Base-by-base conservation (phyloP, 2,113 vertebrate species). In the Agapornis roseicollis region DNA sequence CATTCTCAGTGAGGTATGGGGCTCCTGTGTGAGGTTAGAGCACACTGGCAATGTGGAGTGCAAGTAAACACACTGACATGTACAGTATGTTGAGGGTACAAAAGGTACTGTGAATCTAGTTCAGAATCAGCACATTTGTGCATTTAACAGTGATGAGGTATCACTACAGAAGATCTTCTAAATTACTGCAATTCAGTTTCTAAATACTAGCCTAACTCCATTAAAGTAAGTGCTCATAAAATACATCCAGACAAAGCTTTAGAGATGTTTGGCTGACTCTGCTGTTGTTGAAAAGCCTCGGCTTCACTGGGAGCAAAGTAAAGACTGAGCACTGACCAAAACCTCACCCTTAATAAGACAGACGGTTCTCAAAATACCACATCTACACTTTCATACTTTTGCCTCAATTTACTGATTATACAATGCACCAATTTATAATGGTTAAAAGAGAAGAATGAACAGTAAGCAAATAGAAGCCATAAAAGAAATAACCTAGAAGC, bases 121-220 rank as follows among this genome's bases (percentile, higher is more conserved):
- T 76, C 27, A 50, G 19, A 42, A 86, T 60, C 49, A 65, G 16
- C n/a, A 29, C 46, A 50, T 53, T 84, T 78, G 42, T 90, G 68
- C 76, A 74, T 39, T 65, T 37, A 88, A 83, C 63, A 31, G 46
- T 1, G 1, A 64, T 60, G 80, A 70, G n/a, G 46, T 74, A 58
- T 74, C 42, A 55, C 72, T 50, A 47, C 37, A 73, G 77, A 78
- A 47, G 50, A 86, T 42, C 29, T 0, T 6, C 80, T 77, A 58
- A 93, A 90, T 64, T 74, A 28, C 80, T 68, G 73, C 69, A 90
- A 68, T 84, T 89, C 64, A 60, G 35, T 74, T 79, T 44, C 86
- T 72, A 91, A 91, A 88, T 65, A 85, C 52, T 93, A 79, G 90
- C 92, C 64, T 80, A 73, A 88, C 28, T 93, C 90, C 92, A 89